Conservation (phyloP, 2,888 invertebrate genomes). For the Teleiodes luculella region DNA sequence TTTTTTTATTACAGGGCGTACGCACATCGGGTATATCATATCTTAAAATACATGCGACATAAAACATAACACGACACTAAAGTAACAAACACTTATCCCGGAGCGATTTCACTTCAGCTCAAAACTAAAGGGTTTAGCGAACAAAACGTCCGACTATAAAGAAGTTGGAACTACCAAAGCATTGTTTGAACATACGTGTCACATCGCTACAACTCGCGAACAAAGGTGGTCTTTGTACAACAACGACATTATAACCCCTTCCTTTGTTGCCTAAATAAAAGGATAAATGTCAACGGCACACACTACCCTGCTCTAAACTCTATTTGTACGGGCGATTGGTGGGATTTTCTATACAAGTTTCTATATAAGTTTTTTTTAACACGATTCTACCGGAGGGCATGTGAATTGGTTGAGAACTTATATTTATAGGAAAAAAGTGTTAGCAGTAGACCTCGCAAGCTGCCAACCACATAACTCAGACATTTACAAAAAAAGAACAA, state of each 20-base stretch:
- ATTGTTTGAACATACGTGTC: conserved; percentile 40
- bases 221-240: conserved; percentile 46
- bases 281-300: conserved; percentile 60
- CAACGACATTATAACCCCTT: conserved; percentile 50
- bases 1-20: no score
- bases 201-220: conserved; percentile 40
- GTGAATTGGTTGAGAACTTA: no score
- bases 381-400: no score
- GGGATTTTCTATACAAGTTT: not conserved
- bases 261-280: conserved; percentile 60
- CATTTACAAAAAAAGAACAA: no score
- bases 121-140: not conserved
- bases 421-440: no score
- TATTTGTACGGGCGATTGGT: not conserved
- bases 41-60: no score
- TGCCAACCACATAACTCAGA: no score
- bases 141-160: conserved; percentile 19
- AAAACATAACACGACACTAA: no score
- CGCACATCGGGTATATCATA: no score
- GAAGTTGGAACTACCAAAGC: conserved; percentile 29
- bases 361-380: no score
- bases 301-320: not conserved
- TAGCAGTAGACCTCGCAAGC: no score
- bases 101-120: not conserved
- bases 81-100: not conserved